Base-by-base conservation (phyloP, 2,113 vertebrate species). In the Cacatua alba region DNA sequence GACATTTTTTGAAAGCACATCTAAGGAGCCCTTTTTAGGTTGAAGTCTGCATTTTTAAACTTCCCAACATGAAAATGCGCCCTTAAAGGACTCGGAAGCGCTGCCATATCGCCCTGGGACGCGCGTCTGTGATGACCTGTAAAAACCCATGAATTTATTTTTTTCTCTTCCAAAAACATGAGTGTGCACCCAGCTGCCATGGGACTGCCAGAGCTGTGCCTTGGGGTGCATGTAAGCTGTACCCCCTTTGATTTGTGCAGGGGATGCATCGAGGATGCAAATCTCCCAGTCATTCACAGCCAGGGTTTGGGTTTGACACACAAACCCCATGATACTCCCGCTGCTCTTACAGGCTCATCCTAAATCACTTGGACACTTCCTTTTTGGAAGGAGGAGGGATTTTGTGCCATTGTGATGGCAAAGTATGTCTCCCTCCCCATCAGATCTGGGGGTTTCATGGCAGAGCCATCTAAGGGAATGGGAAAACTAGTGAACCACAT, bases 401-500 rank as follows among this genome's bases (percentile, higher is more conserved):
- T 72, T 39, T 20, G 26, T 52, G 39, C 46, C 48, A 6, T 15
- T 1, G 2, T 2, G 3, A 11, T 33, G 53, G 55, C 53, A 60
- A 52, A 85, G 49, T 8, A 6, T 25, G 13, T 74, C 76, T 92
- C 67, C 64, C 78, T 72, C 53, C 16, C 46, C 62, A 17, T 67
- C 52, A 44, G 9, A 35, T 77, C 74, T 1, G 1, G 77, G 57
- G 72, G 7, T 67, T 81, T 88, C 82, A 17, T 3, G 1, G 90
- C 6, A 1, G 44, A 87, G 89, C 72, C 7, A 17, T 51, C 0
- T 5, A 48, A 93, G 53, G 86, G 84, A 67, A 82, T 92, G 57
- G 55, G n/a, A 88, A 48, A 93, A 94, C 74, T 52, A 72, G 63
- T 33, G 91, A 96, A 94, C 92, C 95, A 87, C 93, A 78, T 97